Conservation (phyloP, 1,140 invertebrate genomes). For the Melitaea cinxia region DNA sequence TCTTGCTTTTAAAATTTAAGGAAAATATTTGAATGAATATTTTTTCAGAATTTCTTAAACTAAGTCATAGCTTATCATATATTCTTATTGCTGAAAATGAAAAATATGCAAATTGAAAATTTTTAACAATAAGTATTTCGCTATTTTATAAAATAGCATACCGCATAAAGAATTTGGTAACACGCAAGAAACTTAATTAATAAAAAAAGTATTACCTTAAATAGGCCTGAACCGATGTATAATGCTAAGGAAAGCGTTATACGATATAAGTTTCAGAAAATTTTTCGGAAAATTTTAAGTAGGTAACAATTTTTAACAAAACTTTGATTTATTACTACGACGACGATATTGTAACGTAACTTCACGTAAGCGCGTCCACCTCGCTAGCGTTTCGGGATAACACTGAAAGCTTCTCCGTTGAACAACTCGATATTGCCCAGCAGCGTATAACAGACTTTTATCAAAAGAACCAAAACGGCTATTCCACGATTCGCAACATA, state of each 20-base stretch:
- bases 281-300: neutral
- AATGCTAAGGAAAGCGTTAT: neutral
- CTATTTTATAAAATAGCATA: neutral
- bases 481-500: slow-evolving; percentile 12
- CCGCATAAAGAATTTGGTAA: neutral
- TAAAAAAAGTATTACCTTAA: slow-evolving; percentile 28
- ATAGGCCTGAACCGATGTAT: slow-evolving; percentile 3
- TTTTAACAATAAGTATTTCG: neutral
- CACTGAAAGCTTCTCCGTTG: slow-evolving; percentile 49
- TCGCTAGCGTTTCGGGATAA: slow-evolving; percentile 36
- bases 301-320: slow-evolving; percentile 50
- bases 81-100: no score
- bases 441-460: slow-evolving; percentile 18
- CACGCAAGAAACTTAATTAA: neutral
- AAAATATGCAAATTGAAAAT: no score
- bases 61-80: no score
- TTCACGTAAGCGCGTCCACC: slow-evolving; percentile 35
- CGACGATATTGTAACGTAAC: slow-evolving; percentile 41
- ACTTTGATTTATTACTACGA: slow-evolving; percentile 55
- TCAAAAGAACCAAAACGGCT: neutral
- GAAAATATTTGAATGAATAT: no score
- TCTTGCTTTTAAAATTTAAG: no score
- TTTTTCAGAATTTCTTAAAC: no score
- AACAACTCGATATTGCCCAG: slow-evolving; percentile 39
- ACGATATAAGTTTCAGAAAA: neutral